Base-by-base conservation (phyloP, 1,140 invertebrate species). In the Plectrocnemia conspersa region DNA sequence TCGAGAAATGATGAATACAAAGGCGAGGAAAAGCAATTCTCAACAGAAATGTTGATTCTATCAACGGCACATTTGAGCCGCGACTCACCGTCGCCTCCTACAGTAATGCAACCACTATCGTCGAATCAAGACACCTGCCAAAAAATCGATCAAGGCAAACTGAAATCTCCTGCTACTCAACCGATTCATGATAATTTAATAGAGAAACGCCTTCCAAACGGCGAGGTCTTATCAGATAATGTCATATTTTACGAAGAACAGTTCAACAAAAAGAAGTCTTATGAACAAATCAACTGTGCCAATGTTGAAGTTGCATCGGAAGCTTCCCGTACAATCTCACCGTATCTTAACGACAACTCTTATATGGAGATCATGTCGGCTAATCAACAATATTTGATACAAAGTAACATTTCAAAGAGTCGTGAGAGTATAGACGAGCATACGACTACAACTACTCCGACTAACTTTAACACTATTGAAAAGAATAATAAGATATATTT, bases 11-110 rank as follows among this genome's bases (percentile, higher is more conserved):
- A 76, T 52, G 72, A 72, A 4, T 75, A 72, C n/a, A 71, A 73
- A 67, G 68, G 65, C 0, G 69, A 73, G 61, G 73, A 74, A 23
- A 72, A 71, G 47, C 71, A 73, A 29, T 76, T 76, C 65, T 74
- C 74, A 1, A 68, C 54, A 3, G 58, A 61, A 6, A 56, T 46
- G 35, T 22, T 61, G 16, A 54, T 54, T n/a, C 49, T 54, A 3
- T 48, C 40, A 9, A 49, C 58, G 3, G 49, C 58, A 15, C 58
- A 69, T 3, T 64, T 71, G 18, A 74, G 70, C 47, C 55, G 74
- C 18, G 73, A 76, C 42, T 71, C 73, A 47, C 69, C 72, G 3
- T 74, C 72, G 3, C 73, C 73, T 1, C 58, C 58, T 4, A 56
- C 35, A 13, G 50, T 55, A 0, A 42, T 52, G 32, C 52, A 44